Evolutionary conservation across 1,140 invertebrate genomes (phyloP), one percentile per base, ranked within the genome.

Genomic region (Triops cancriformis): DNA sequence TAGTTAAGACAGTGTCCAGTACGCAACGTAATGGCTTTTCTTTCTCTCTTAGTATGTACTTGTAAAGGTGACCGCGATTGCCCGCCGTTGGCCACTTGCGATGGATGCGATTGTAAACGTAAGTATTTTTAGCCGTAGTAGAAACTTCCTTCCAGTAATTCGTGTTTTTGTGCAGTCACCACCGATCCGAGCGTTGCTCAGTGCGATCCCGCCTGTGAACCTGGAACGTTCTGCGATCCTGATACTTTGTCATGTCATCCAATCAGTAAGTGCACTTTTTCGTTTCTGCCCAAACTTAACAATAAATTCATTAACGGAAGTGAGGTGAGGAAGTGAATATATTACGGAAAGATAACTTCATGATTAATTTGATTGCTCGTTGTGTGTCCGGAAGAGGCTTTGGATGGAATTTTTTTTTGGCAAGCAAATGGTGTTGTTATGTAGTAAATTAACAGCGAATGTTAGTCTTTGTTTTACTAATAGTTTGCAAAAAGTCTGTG

Each of bases 91-190:
- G 83, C 87, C 81, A 82, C 86, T 80, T 91, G 90, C 82, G 89
- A 92, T 84, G 90, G 90, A 18, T 91, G 90, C 81, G 85, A 89
- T 78, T 91, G 91, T 82, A 84, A 75, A 78, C 78, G 90, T 91
- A 86, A 86, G 85, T 83, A 41, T 76, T 14, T 76, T 73, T 76
- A 0, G 6, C 1, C 10, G 5, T n/a, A 18, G 18, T n/a, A 64
- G 18, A 64, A 23, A 6, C 18, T n/a, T 64, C 14, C 51, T 23
- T 18, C 14, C 18, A 64, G 14, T 64, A 23, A 64, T 7, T 23
- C 73, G 26, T 23, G 26, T 28, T n/a, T 45, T 28, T 45, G 18
- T 51, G 3, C 75, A 76, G 75, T 28, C 37, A 28, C 75, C 18
- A 18, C 28, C 9, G 72, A 78, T n/a, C 72, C 77, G 0, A n/a